Evolutionary conservation across 2,113 vertebrate species (phyloP).

Genomic region (Gavia stellata): DNA sequence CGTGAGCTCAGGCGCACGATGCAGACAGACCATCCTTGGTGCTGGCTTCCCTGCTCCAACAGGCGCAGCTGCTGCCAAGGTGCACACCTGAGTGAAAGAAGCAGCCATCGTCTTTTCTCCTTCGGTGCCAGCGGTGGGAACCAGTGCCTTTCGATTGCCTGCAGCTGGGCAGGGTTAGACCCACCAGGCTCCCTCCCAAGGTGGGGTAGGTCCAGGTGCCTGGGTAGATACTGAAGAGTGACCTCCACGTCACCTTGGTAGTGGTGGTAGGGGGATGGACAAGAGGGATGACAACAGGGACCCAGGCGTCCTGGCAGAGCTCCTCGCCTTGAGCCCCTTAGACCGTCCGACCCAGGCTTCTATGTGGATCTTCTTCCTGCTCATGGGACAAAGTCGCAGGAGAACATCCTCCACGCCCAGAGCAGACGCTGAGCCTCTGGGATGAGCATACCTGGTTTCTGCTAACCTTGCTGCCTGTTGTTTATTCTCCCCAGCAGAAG

Average conservation of each 20-base stretch:
- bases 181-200: background rate
- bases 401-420: background rate
- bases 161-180: background rate
- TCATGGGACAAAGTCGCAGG: accelerated
- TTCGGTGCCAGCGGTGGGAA: accelerated
- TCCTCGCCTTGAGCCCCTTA: background rate
- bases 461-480: background rate
- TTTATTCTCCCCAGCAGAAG: background rate
- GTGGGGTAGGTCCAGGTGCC: background rate
- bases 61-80: background rate
- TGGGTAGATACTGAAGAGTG: background rate
- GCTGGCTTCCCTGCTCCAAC: background rate
- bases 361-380: background rate
- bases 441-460: background rate
- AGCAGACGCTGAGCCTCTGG: background rate
- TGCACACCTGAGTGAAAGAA: background rate
- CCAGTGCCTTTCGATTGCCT: accelerated
- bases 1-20: accelerated
- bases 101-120: background rate
- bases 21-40: background rate
- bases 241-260: background rate
- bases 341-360: background rate
- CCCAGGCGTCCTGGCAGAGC: background rate
- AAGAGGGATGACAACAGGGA: background rate
- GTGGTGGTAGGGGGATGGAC: background rate